phyloP scores from a whole-genome alignment of 2,113 vertebrate genomes.

The Hyla sarda region DNA sequence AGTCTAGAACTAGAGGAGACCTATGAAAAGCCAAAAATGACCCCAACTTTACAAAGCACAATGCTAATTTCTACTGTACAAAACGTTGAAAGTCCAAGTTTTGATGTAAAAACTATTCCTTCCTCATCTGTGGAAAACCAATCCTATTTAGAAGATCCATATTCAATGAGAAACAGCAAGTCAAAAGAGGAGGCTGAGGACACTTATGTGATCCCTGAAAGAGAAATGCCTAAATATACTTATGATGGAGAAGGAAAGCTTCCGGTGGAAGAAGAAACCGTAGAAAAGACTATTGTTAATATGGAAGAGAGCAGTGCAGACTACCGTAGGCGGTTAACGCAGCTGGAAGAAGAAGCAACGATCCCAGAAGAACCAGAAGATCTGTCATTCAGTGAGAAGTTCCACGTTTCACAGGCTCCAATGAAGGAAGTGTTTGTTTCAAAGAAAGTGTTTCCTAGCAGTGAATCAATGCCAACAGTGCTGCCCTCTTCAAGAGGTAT shows the following conservation, averaged over 20 bases:
- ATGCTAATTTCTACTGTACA: neutral
- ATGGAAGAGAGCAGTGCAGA: neutral
- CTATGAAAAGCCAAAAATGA: neutral
- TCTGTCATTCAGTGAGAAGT: neutral
- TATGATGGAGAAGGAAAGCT: neutral
- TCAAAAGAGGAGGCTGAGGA: neutral
- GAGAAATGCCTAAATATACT: neutral
- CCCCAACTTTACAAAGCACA: neutral
- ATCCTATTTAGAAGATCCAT: neutral
- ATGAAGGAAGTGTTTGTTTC: slow-evolving; percentile 42
- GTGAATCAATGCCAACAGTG: neutral
- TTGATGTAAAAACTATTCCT: neutral
- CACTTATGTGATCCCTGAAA: neutral
- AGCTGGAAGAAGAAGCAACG: neutral
- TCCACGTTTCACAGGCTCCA: slow-evolving; percentile 4
- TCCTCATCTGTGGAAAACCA: neutral
- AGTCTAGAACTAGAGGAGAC: neutral
- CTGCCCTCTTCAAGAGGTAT: neutral
- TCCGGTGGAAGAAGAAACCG: neutral
- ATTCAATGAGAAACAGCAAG: no score
- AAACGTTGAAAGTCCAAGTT: neutral
- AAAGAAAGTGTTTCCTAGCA: slow-evolving; percentile 43
- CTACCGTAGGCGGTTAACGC: neutral
- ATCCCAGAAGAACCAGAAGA: neutral
- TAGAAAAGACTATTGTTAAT: neutral